Base-by-base conservation (phyloP, 2,113 vertebrate genomes). In the Grallaria varia region DNA sequence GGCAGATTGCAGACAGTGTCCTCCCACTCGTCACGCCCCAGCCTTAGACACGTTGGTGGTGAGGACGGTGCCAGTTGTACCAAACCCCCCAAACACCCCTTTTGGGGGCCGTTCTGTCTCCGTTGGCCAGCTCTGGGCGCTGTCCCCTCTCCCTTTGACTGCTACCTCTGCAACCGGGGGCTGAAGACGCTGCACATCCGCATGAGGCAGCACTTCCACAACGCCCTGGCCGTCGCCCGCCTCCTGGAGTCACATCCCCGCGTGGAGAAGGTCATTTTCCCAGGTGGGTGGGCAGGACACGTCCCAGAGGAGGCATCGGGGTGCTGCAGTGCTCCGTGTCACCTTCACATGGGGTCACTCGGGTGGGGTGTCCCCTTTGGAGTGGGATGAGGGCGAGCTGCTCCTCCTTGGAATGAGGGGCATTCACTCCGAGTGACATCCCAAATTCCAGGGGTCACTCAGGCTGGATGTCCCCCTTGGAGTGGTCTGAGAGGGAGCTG, bases 81-180 rank as follows among this genome's bases (percentile, higher is more conserved):
- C 23, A 24, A 24, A 24, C 14, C 56, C 27, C 37, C 17, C 3
- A 45, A 22, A 5, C n/a, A 4, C 18, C 14, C 4, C 30, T 6
- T 31, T 83, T 18, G 10, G 31, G 79, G 56, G 5, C n/a, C n/a
- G 40, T 55, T 66, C 18, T 64, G 45, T 44, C n/a, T 63, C 69
- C 25, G 1, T 17, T 13, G 53, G 22, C 37, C 80, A 99, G 99
- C 98, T 21, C 80, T 99, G 18, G 99, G 99, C 13, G 96, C 98
- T 3, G 95, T 99, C 9, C 99, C 99, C 0, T 99, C 99, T 44
- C 99, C 99, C 55, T 98, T 99, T 44, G 99, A 99, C 95, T 99
- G 99, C 76, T 99, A 91, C 97, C 80, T 99, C 49, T 99, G 98
- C 74, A 99, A 97, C 80, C 98, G 99, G 1, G 99, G 99, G 6